Conservation (phyloP, 2,888 invertebrate genomes). For the Antitype chi region DNA sequence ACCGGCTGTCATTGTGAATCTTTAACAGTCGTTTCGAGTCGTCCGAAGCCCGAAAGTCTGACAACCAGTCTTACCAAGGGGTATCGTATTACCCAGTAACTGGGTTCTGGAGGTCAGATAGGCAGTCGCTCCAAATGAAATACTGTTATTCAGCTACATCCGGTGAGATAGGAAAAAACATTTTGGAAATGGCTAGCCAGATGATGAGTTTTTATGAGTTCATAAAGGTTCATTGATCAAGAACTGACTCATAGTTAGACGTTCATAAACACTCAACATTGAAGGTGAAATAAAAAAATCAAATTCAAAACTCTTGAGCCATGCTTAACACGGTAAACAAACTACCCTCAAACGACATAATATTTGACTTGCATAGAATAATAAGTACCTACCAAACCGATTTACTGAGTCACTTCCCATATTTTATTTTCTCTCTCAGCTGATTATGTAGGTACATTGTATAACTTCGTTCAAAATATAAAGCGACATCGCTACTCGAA, state of each 20-base stretch:
- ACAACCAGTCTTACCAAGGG: no score
- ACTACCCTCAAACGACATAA: conserved; percentile 18
- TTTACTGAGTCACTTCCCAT: conserved; percentile 24
- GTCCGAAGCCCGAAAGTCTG: no score
- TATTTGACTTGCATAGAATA: conserved; percentile 34
- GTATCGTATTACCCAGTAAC: no score
- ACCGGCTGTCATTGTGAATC: no score
- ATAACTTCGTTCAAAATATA: conserved; percentile 57
- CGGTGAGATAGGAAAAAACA: no score
- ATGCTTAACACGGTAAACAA: conserved; percentile 33
- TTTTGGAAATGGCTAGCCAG: no score
- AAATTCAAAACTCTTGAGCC: neutral
- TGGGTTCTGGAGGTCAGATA: no score
- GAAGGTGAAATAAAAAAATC: neutral
- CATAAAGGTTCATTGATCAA: neutral
- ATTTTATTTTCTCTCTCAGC: conserved; percentile 44
- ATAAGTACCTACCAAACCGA: conserved; percentile 13
- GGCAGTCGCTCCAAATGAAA: no score
- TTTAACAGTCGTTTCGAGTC: no score
- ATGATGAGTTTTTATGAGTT: neutral
- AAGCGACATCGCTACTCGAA: conserved; percentile 48
- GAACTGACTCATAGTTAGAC: neutral
- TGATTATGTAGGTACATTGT: conserved; percentile 60
- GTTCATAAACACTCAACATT: neutral
- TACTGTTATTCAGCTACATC: no score